Conservation (phyloP, 1,140 invertebrate species). For the Maniola jurtina region DNA sequence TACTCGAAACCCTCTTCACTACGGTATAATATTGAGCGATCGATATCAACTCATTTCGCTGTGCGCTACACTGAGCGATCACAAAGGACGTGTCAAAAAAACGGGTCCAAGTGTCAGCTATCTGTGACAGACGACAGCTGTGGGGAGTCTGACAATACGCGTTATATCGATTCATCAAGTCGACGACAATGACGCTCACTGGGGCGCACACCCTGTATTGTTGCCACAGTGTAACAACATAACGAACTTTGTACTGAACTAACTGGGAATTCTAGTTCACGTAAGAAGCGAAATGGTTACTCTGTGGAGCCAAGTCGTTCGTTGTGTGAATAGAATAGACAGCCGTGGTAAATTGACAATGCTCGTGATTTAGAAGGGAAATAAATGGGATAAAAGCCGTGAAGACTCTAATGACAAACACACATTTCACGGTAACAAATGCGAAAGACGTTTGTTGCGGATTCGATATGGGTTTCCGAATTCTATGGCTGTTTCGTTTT, state of each 20-base stretch:
- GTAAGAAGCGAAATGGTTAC: conserved; percentile 29
- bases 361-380: conserved; percentile 67
- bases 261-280: conserved; percentile 27
- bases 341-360: conserved; percentile 69
- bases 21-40: conserved; percentile 65
- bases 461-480: conserved; percentile 57
- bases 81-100: conserved; percentile 70
- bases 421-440: conserved; percentile 62
- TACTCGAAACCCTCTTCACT: conserved; percentile 58
- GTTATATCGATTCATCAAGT: conserved; percentile 66
- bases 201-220: conserved; percentile 54
- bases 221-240: conserved; percentile 43
- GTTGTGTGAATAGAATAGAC: conserved; percentile 54
- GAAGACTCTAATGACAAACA: conserved; percentile 71
- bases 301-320: conserved; percentile 40
- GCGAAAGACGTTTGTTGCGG: conserved; percentile 52
- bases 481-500: conserved; percentile 34
- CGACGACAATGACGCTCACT: conserved; percentile 52
- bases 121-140: conserved; percentile 72
- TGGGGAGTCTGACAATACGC: conserved; percentile 60
- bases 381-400: conserved; percentile 69
- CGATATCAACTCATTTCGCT: conserved; percentile 71
- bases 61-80: conserved; percentile 53
- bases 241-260: conserved; percentile 20
- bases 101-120: conserved; percentile 67